Base-by-base conservation (phyloP, 2,113 vertebrate species). In the Albula glossodonta region DNA sequence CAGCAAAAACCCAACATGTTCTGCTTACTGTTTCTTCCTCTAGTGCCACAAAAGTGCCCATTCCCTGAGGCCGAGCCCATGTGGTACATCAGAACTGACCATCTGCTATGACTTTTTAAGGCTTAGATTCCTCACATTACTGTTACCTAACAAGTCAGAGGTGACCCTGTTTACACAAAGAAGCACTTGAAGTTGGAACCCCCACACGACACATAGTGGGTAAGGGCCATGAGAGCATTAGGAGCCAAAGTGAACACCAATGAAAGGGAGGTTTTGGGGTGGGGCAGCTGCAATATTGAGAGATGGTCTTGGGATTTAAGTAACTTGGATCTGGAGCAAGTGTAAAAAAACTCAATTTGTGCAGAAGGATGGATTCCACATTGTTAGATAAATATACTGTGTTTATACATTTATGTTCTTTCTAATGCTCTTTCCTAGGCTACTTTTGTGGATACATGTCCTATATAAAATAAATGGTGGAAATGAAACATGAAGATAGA, bases 371-470 rank as follows among this genome's bases (percentile, higher is more conserved):
- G 19, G 63, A 17, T 70, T 10, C n/a, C n/a, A 10, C 70, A 25
- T 5, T 11, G 7, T 80, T 80, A 60, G 19, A 41, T 60, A 60
- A 48, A 84, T 77, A 51, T 15, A 50, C 78, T 48, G 41, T 31
- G 56, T 79, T 57, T 19, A 49, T 10, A 48, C 51, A 41, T 57
- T 49, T 49, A 10, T 80, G 53, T 53, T 53, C 31, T 50, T 4
- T 48, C 48, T 49, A n/a, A 10, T 80, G 53, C 77, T 53, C 31
- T 50, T 4, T 48, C 48, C 57, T 12, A 51, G 17, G 63, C 53
- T 57, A 60, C 50, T 85, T 57, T 57, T 31, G 31, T 80, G 57
- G 17, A 79, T 78, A 85, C 66, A 78, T 53, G 52, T 84, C 83
- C 83, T 84, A 53, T 22, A 74, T 15, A 84, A 56, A 56, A 60